Evolutionary conservation across 2,113 vertebrate species (phyloP), one percentile per base, ranked within the genome.

Genomic region (Chaenocephalus aceratus): DNA sequence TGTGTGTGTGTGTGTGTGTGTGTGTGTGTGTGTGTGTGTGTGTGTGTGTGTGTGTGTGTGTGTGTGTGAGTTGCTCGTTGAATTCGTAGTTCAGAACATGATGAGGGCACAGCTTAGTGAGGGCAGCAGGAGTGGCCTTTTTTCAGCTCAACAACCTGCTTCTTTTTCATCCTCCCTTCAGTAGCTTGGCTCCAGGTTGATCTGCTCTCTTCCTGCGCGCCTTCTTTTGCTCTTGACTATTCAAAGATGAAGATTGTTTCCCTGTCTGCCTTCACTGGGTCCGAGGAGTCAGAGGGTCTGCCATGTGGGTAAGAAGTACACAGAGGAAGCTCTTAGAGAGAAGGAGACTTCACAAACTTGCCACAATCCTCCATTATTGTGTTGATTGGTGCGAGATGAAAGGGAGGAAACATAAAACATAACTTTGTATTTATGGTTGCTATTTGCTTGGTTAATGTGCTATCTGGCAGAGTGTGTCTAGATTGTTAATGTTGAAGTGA

Each of bases 31-130:
- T 65, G 75, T 82, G 86, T 57, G 88, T 83, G 72, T 86, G 89
- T 72, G 90, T 90, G 91, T 72, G 48, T 58, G 23, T 67, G 60
- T 78, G 51, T 75, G 45, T 76, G 49, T 66, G 44, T 70, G 56
- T 72, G 57, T 59, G 56, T 49, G 61, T 52, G 75, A 64, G 70
- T 86, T 76, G 68, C 82, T 92, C 89, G 76, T 72, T 58, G n/a
- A n/a, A 88, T 89, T 91, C 83, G 83, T 85, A 84, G 84, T 61
- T 68, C 59, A 76, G 79, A 86, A 76, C 69, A 74, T 6, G 84
- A 89, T 91, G 90, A 92, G 85, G 83, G 89, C 88, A 88, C 88
- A 86, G 83, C 71, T 52, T 15, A 23, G 72, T 71, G 41, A 73
- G 83, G 80, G 71, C 73, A 81, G 83, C 81, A 88, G 85, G 75